Percentiles rank a stretch among this genome's conserved stretches.
Conservation (phyloP, 2,888 invertebrate species). For the Sympetrum striolatum region DNA sequence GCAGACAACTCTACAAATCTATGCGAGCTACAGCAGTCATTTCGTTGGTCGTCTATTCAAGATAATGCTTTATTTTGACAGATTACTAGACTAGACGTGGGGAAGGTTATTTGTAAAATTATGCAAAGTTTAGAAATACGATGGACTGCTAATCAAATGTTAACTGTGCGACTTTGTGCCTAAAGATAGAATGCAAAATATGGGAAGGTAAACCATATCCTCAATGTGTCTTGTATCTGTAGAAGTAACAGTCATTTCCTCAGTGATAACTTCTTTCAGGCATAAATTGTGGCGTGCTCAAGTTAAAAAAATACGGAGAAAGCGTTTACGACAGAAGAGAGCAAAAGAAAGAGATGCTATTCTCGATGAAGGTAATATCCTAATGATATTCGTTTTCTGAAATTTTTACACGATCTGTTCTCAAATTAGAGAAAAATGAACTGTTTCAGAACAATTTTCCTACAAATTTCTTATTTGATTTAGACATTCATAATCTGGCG, state of each 20-base stretch:
- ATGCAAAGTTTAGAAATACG: background rate
- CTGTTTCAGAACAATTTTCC: too few species aligned
- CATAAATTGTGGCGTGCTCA: conserved; percentile 76
- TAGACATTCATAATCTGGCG: too few species aligned
- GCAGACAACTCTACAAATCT: background rate
- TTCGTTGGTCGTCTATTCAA: background rate
- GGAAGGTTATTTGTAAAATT: background rate
- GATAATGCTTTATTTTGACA: background rate
- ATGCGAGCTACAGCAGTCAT: background rate
- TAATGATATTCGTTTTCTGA: too few species aligned
- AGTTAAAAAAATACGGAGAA: conserved; percentile 75
- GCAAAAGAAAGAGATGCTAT: conserved; percentile 67
- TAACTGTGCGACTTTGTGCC: background rate
- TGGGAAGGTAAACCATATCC: background rate
- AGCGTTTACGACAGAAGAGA: conserved; percentile 66
- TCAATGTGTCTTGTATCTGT: background rate
- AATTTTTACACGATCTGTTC: too few species aligned
- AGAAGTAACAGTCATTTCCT: background rate
- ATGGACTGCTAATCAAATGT: background rate
- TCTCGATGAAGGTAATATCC: conserved; percentile 57
- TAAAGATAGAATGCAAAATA: background rate
- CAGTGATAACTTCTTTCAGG: conserved; percentile 57
- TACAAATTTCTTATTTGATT: too few species aligned
- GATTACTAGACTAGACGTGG: background rate
- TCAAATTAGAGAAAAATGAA: too few species aligned